Evolutionary conservation across 2,113 vertebrate species (phyloP).

Genomic region (Hippolais icterina): DNA sequence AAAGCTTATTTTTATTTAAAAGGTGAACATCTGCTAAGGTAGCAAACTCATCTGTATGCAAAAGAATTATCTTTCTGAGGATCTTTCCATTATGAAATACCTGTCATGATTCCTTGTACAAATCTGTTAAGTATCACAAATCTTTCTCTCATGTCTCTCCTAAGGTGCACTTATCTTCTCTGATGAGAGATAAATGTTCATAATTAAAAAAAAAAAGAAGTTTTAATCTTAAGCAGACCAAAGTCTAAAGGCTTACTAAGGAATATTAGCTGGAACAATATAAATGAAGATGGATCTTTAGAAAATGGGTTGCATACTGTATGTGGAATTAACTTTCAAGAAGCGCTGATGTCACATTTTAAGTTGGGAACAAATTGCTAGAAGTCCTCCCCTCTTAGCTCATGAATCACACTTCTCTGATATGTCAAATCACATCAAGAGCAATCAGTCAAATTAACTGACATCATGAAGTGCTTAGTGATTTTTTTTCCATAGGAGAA

Average conservation of each 20-base stretch:
- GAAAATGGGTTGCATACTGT: background rate
- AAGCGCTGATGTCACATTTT: slow-evolving; percentile 1
- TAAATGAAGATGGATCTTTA: slow-evolving; percentile 33
- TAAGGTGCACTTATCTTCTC: slow-evolving; percentile 50
- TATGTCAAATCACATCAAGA: slow-evolving; percentile 32
- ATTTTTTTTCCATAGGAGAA: background rate
- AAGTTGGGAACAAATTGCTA: slow-evolving; percentile 25
- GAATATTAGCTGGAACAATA: slow-evolving; percentile 29
- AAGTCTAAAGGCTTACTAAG: slow-evolving; percentile 33
- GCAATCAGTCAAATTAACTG: slow-evolving; percentile 33
- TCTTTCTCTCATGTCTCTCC: slow-evolving; percentile 43
- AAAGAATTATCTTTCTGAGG: slow-evolving; percentile 52
- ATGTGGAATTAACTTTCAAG: slow-evolving; percentile 21
- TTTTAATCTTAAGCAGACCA: slow-evolving; percentile 36
- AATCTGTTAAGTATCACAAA: slow-evolving; percentile 55
- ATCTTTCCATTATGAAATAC: slow-evolving; percentile 58
- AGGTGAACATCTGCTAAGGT: slow-evolving; percentile 53
- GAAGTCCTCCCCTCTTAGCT: slow-evolving; percentile 6
- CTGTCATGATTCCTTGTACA: slow-evolving; percentile 47
- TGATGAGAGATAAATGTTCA: slow-evolving; percentile 58
- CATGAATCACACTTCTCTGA: slow-evolving; percentile 23
- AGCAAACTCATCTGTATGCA: slow-evolving; percentile 39
- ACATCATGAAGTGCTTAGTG: background rate
- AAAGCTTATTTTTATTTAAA: slow-evolving; percentile 69
- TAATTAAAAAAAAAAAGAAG: background rate